Evolutionary conservation across 2,797 vertebrate species (phyloP), one percentile per base, ranked within the genome.

Genomic region (Myotis findleyi): DNA sequence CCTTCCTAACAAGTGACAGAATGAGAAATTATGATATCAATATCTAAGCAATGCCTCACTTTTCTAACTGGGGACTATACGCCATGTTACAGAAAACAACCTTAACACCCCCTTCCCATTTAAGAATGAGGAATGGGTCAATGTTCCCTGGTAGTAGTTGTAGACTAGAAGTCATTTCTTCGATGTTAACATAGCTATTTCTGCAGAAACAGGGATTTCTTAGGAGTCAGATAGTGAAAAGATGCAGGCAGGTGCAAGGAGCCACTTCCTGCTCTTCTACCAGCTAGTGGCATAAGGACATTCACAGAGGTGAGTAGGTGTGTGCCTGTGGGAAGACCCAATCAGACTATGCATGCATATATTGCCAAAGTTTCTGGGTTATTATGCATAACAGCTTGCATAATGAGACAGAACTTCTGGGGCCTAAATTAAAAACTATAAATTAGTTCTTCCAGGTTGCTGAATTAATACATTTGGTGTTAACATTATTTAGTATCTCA

Each of bases 301-400:
- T 77, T 81, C 68, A 9, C 33, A 77, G 23, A 77, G 23, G 44
- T 25, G 17, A 85, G 75, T 72, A 25, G 49, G 20, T 38, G 0
- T 75, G 44, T 38, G 1, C 76, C 38, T n/a, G 62, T 41, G 57
- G 17, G 66, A 33, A 88, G 53, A 75, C 9, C 13, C 55, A 51
- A 80, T 69, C 47, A 88, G 44, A 44, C 17, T 38, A 21, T 18
- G 69, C 62, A 44, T 87, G 57, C 21, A 6, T 11, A 47, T 23
- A 87, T 62, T 89, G 21, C 18, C 53, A 57, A 84, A 44, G 25
- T 93, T 92, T 92, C 57, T 86, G 44, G 23, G 55, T 86, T 93
- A 88, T 86, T 89, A 69, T 91, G 38, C 30, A n/a, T 51, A 88
- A 69, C 3, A 89, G 11, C 36, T 62, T 90, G 25, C 14, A 89